Evolutionary conservation across 2,797 vertebrate species (phyloP), one percentile per base, ranked within the genome.

Genomic region (Lutjanus campechanus): DNA sequence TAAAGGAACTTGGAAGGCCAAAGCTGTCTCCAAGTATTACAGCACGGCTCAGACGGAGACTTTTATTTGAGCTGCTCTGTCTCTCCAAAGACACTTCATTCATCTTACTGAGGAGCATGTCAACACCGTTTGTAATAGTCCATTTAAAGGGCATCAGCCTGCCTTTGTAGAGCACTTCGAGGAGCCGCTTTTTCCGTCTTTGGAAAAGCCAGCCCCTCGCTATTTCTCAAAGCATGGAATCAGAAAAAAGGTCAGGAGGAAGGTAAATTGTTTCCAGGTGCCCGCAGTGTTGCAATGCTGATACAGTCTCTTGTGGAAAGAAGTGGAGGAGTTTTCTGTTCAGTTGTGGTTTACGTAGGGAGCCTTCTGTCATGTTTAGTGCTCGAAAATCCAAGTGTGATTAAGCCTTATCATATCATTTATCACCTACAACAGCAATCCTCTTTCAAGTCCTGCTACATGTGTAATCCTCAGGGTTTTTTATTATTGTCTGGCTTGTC

Each of bases 261-360:
- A 92, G 92, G 94, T 94, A 95, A 96, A 95, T 96, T 95, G 92
- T 91, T 96, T 96, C 94, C 94, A 95, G 95, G 93, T 96, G 95
- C 80, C 77, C 80, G 59, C 88, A 66, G 90, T 88, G 86, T 91
- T 91, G 89, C 91, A 89, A 79, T 25, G 64, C 85, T 83, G 91
- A 92, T 92, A 85, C 81, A 83, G 84, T 87, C 88, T 91, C 77
- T 59, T 64, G 85, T 86, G 87, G 87, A 89, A 88, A 91, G 86
- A 75, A 66, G 77, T 53, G 73, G 61, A 83, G 69, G 81, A 79
- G 79, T 85, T 78, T 36, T 83, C 20, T 83, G 69, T 67, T 91
- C 76, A 73, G 73, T 85, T 89, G 85, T 84, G 86, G 89, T 89
- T 90, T 61, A 43, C 19, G 76, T 71, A 87, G 50, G 29, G 58